Evolutionary conservation across 2,113 vertebrate species (phyloP), one percentile per base, ranked within the genome.

Genomic region (Pseudolaguvia tuberculata): DNA sequence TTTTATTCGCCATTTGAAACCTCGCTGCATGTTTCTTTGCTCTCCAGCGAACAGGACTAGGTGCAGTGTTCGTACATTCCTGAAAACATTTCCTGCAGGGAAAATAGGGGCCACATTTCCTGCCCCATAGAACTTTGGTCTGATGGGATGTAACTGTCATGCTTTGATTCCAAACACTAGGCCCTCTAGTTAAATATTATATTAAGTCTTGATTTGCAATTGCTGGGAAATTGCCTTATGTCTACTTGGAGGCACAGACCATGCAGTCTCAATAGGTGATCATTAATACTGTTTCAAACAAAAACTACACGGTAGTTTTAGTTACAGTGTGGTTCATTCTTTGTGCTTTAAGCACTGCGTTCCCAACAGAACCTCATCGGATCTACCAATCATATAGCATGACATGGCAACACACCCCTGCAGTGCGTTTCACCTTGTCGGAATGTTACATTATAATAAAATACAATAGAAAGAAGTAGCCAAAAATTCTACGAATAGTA

Each of bases 81-180:
- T 68, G 10, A 55, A 29, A 67, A 57, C 31, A 51, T 76, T 76
- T 76, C 75, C 75, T 76, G 75, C 66, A 61, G 75, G 56, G 57
- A 70, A 52, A 76, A 56, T 70, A 52, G 75, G 56, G 66, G 75
- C 56, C 66, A 27, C 20, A 14, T 76, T 76, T 69, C 65, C 65
- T 58, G 65, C 42, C 42, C 18, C 12, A 35, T n/a, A 39, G 47
- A 53, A 51, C 7, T 31, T 58, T 29, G 23, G n/a, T 42, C 55
- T 59, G 29, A 14, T 47, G 50, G 45, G 55, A 31, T 69, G 29
- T 69, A 55, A 69, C 45, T 27, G 63, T 67, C 63, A 29, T 69
- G 27, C n/a, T 69, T 61, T 76, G 74, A 76, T 69, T 25, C 42
- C 25, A 47, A 66, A 75, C 51, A 42, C 50, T 29, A 14, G 27